Evolutionary conservation across 1,140 invertebrate genomes (phyloP).

Genomic region (Heliconius melpomene): DNA sequence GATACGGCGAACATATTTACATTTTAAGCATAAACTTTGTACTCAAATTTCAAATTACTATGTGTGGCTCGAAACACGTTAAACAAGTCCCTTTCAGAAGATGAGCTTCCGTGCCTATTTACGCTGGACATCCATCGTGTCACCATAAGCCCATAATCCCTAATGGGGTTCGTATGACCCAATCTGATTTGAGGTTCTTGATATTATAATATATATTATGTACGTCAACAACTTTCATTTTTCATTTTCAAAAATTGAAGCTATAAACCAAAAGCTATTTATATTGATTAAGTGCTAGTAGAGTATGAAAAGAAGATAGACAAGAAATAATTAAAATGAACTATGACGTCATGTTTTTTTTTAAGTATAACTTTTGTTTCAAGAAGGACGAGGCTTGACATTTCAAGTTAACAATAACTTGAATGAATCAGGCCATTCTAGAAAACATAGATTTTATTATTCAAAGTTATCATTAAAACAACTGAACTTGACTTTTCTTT

Average conservation of each 20-base stretch:
- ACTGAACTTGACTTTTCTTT: too few relatives aligned
- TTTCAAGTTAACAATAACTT: too few relatives aligned
- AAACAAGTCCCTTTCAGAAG: background rate
- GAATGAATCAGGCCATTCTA: too few relatives aligned
- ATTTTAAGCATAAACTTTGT: background rate
- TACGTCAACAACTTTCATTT: background rate
- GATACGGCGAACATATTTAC: background rate
- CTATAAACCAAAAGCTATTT: too few relatives aligned
- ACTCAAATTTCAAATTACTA: conserved; percentile 1
- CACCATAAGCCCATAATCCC: background rate
- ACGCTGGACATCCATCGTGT: background rate
- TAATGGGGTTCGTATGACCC: background rate
- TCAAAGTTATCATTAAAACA: too few relatives aligned
- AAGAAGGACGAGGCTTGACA: too few relatives aligned
- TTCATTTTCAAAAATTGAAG: background rate
- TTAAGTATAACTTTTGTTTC: too few relatives aligned
- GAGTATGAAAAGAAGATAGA: too few relatives aligned
- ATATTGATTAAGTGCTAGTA: too few relatives aligned
- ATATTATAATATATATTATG: background rate
- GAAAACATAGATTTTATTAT: too few relatives aligned
- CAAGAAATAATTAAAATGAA: too few relatives aligned
- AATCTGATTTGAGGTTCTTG: background rate
- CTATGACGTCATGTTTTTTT: too few relatives aligned
- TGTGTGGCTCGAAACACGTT: background rate
- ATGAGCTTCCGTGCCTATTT: background rate